Percentiles rank a stretch among this genome's conserved stretches.
These are phyloP conservation scores for Sclerurus mexicanus DNA, from an alignment of 2,113 vertebrate genomes.

Conservation along the genomic window DNA sequence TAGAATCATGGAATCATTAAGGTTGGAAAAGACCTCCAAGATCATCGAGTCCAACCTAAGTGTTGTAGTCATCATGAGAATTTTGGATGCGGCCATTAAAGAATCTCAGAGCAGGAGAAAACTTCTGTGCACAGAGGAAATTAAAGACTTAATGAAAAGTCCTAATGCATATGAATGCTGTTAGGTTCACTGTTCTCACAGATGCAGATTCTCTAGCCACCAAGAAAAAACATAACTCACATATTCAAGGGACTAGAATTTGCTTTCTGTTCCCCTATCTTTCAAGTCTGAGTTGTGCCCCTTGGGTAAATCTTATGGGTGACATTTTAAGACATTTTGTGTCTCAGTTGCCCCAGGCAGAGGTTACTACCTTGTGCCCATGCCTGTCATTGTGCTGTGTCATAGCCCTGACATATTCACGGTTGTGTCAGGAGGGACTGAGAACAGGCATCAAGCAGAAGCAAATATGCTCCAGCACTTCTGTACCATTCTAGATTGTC, in stretches of 20 bases:
- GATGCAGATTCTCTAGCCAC: not conserved
- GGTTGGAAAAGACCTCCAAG: not conserved
- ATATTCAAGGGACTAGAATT: not conserved
- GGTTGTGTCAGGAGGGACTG: not conserved
- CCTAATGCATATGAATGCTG: not conserved
- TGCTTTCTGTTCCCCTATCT: not conserved
- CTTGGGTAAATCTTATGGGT: not conserved
- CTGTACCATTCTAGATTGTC: not conserved
- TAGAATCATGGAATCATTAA: not conserved
- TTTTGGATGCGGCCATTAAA: not conserved
- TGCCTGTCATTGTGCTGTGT: not conserved
- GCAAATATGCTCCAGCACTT: not conserved
- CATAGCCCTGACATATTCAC: not conserved
- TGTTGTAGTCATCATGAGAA: not conserved
- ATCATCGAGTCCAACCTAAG: accelerated
- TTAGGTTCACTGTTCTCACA: not conserved
- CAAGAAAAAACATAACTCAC: not conserved
- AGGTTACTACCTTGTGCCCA: not conserved
- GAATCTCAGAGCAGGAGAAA: not conserved
- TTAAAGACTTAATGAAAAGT: not conserved
- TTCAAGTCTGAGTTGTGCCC: not conserved
- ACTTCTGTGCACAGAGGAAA: not conserved
- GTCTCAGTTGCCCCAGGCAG: not conserved
- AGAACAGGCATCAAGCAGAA: not conserved
- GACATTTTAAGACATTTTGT: not conserved